Evolutionary conservation across 2,888 invertebrate species (phyloP), one percentile per base, ranked within the genome.

Genomic region (Thera britannica): DNA sequence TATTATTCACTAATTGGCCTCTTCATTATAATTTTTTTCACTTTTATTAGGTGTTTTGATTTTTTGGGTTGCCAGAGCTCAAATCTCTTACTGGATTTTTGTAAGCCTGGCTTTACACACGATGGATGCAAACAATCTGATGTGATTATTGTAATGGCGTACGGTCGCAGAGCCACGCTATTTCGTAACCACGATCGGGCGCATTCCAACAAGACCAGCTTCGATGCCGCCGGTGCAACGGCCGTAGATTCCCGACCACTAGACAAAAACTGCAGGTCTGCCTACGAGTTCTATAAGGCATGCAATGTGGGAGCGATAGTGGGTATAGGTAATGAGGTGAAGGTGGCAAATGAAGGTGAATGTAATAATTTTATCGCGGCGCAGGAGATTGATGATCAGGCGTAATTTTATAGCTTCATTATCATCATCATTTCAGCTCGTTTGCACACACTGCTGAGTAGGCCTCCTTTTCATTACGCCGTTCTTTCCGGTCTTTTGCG

Each of bases 151-250:
- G 80, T 81, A 79, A 85, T 86, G 86, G 81, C 84, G 81, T 84
- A 85, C 81, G 83, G 85, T 88, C 84, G 87, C 80, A 77, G 81
- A 89, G 89, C 86, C 89, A 87, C 82, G 88, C 86, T 80, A 87
- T 93, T 93, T 92, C 90, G 92, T 90, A 92, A 93, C 88, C 84
- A 85, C 89, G 87, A 88, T 88, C 90, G 87, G 87, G 85, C 86
- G 77, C 92, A 92, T 93, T 92, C 93, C 69, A 51, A 49, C 54
- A 55, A 56, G 41, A 64, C 58, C 92, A 84, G 79, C 79, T 87
- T 82, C 86, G 48, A 58, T 48, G 58, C 57, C 56, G 58, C 51
- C 67, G 44, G 68, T 65, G 65, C 68, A 68, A 68, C 65, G 92
- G 86, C 91, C 92, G 84, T 49, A 36, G 66, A 66, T 65, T 70